Evolutionary conservation across 1,140 invertebrate species (phyloP).

Genomic region (Brachionus rubens): DNA sequence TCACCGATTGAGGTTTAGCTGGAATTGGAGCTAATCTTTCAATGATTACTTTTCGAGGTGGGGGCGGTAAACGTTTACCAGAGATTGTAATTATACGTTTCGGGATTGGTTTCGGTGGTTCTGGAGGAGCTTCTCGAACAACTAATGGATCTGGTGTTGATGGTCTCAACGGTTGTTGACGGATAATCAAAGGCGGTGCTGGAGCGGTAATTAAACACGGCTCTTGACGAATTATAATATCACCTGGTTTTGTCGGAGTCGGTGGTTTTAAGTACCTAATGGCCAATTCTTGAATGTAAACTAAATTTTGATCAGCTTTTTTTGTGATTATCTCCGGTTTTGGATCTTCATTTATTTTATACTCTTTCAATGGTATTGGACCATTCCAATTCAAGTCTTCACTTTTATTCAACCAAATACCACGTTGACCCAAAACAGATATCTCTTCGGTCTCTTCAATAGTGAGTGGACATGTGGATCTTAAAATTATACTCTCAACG

Average conservation of each 20-base stretch:
- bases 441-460: slow-evolving; percentile 31
- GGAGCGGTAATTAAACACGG: neutral
- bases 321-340: slow-evolving; percentile 37
- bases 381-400: slow-evolving; percentile 28
- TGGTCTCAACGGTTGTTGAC: slow-evolving; percentile 39
- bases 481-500: slow-evolving; percentile 17
- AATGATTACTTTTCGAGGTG: slow-evolving; percentile 45
- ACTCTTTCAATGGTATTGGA: neutral
- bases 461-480: neutral
- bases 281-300: slow-evolving; percentile 42
- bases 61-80: slow-evolving; percentile 16
- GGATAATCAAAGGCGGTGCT: slow-evolving; percentile 46
- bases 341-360: slow-evolving; percentile 41
- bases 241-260: slow-evolving; percentile 42
- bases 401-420: slow-evolving; percentile 35
- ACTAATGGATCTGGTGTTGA: slow-evolving; percentile 41
- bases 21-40: slow-evolving; percentile 44
- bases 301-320: neutral
- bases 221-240: slow-evolving; percentile 40
- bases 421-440: slow-evolving; percentile 35
- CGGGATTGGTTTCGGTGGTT: neutral
- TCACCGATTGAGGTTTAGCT: slow-evolving; percentile 38
- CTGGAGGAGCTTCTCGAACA: slow-evolving; percentile 44
- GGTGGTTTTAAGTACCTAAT: slow-evolving; percentile 45
- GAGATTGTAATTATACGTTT: slow-evolving; percentile 25